Percentiles rank a stretch among this genome's conserved stretches.
Evolutionary conservation across 2,113 vertebrate species (phyloP).

Genomic region (Lagopus leucura): DNA sequence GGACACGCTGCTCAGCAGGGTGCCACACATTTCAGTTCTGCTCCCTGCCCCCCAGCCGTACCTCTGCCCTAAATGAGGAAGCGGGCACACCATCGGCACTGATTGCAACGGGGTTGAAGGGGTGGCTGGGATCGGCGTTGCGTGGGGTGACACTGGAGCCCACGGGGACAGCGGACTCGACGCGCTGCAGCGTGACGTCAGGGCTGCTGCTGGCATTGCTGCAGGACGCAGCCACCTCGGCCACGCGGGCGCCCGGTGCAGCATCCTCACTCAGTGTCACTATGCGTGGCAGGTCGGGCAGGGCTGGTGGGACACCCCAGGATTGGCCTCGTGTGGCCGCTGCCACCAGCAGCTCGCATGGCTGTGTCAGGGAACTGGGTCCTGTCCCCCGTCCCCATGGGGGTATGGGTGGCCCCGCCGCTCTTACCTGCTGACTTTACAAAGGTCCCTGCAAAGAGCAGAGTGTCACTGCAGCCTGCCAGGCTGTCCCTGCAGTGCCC

Average conservation of each 20-base stretch:
- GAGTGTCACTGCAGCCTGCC: not conserved
- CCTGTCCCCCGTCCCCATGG: rapidly evolving
- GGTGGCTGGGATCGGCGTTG: rapidly evolving
- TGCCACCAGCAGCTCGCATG: rapidly evolving
- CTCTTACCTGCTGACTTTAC: conserved; percentile 21
- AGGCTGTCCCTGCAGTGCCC: not conserved
- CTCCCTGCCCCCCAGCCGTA: not conserved
- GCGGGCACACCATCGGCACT: rapidly evolving
- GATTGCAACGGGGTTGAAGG: conserved; percentile 33
- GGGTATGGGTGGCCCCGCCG: not conserved
- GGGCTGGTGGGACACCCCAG: not conserved
- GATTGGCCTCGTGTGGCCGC: rapidly evolving
- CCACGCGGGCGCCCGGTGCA: not conserved
- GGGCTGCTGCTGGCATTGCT: conserved; percentile 1
- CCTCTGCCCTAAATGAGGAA: not conserved
- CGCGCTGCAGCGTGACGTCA: conserved; percentile 3
- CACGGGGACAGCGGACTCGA: not conserved
- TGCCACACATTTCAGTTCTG: rapidly evolving
- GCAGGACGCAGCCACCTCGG: conserved; percentile 61
- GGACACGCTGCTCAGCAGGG: not conserved
- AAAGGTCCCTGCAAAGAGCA: conserved; percentile 22
- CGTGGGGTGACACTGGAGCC: not conserved
- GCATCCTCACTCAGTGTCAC: conserved; percentile 60
- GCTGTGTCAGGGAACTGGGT: not conserved
- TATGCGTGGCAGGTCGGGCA: conserved; percentile 44